Base-by-base conservation (phyloP, 2,888 invertebrate genomes). In the Druceiella hillmani region DNA sequence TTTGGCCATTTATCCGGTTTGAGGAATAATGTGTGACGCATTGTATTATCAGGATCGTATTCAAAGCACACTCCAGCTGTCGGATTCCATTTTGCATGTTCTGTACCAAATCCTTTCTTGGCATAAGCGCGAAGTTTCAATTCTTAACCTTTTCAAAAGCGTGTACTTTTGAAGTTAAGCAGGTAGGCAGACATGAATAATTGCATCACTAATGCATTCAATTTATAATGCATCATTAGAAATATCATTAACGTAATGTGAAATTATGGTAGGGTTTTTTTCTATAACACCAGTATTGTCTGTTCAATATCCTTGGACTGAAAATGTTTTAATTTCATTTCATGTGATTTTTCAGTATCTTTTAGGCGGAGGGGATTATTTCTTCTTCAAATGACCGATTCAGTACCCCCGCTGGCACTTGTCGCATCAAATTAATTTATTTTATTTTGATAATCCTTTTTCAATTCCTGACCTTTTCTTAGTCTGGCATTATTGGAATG, bases 21-120 rank as follows among this genome's bases (percentile, higher is more conserved):
- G 0, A 91, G 90, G 51, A 76, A 89, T 9, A 89, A 69, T 1
- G 93, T 93, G 55, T 94, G 94, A n/a, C 92, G 69, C 75, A 94
- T 83, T 0, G 84, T 69, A 65, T 94, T 94, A 57, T 94, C 93
- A 1, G 93, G 93, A 67, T 95, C 93, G 59, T 95, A 95, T 62
- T 95, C 93, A 59, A 95, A 94, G 41, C 89, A 82, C 2, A 94
- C 91, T 17, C 91, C 91, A 45, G 87, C 85, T 0, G 93, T 93
- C 3, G 93, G 93, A 66, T 92, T 94, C 93, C 93, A 94, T 60
- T 94, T 94, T 1, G 93, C 93, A 61, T 95, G 94, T 57, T 94
- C 94, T 58, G 94, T 94, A 2, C 91, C 89, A 64, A 89, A 87
- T n/a, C 72, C 71, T 63, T 94, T 94, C 52, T 91, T 88, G 0